Conservation (phyloP, 1,140 invertebrate species). For the Drosophila repleta region DNA sequence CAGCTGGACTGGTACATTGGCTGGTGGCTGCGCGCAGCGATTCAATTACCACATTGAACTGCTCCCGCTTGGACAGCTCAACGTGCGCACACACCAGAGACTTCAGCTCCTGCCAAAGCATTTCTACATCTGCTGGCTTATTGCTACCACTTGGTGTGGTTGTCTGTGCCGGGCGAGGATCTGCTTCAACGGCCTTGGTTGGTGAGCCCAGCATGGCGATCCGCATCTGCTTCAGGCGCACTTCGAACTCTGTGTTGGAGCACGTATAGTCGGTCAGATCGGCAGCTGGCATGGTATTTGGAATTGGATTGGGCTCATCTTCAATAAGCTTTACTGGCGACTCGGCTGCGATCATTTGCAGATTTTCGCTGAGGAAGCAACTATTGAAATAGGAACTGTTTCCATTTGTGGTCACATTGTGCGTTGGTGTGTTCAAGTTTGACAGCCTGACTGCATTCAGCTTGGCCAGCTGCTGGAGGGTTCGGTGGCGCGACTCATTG, state of each 20-base stretch:
- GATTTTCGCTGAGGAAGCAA: slow-evolving; percentile 41
- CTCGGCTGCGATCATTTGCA: slow-evolving; percentile 63
- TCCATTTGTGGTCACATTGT: slow-evolving; percentile 8
- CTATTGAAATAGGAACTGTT: slow-evolving; percentile 24
- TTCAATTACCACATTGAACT: slow-evolving; percentile 43
- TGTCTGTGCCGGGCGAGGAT: background rate
- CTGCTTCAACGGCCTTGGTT: background rate
- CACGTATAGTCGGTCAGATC: slow-evolving; percentile 18
- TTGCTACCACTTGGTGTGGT: background rate
- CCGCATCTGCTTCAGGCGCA: slow-evolving; percentile 55
- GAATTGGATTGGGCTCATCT: slow-evolving; percentile 38
- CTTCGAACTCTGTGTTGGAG: slow-evolving; percentile 51
- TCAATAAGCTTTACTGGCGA: slow-evolving; percentile 61
- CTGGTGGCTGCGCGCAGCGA: slow-evolving; percentile 13
- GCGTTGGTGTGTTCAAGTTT: slow-evolving; percentile 28
- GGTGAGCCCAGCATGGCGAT: slow-evolving; percentile 41
- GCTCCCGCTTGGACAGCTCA: slow-evolving; percentile 28
- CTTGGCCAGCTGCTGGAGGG: slow-evolving; percentile 56
- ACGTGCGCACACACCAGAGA: slow-evolving; percentile 31
- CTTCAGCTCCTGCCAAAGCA: slow-evolving; percentile 36
- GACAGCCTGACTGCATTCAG: slow-evolving; percentile 39
- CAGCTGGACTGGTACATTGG: background rate
- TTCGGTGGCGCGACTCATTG: slow-evolving; percentile 1
- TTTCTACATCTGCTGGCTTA: background rate
- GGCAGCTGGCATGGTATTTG: background rate